These are phyloP conservation scores for Sturnus vulgaris DNA, from an alignment of 2,113 vertebrate genomes.

Conservation along the genomic window DNA sequence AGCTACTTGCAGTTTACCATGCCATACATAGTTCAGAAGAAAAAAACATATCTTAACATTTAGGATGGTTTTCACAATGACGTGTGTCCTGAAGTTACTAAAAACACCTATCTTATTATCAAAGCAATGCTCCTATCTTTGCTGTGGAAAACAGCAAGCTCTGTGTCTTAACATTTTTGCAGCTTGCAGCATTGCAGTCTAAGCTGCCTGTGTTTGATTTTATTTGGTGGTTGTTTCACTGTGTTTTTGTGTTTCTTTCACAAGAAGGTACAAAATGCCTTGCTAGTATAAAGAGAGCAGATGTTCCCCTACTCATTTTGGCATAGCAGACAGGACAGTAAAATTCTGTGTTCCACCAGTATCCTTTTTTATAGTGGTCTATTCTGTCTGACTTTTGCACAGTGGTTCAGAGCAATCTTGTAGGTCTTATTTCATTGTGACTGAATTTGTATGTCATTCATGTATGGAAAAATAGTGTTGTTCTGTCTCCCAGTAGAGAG, in stretches of 20 bases:
- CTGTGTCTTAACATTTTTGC: neutral
- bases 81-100: neutral
- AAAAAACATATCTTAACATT: neutral
- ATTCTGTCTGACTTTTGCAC: neutral
- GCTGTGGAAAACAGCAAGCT: neutral
- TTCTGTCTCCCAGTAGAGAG: neutral
- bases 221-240: neutral
- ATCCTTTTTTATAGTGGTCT: neutral
- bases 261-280: neutral
- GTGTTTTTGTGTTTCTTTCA: rapidly evolving
- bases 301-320: neutral
- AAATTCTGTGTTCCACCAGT: neutral
- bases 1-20: neutral
- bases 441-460: neutral
- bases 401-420: neutral
- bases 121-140: neutral
- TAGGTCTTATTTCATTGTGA: neutral
- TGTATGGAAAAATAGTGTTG: neutral
- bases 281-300: neutral
- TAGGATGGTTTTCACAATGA: neutral
- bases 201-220: neutral
- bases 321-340: neutral
- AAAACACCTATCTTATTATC: neutral
- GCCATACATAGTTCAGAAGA: neutral
- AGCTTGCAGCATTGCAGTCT: rapidly evolving